Evolutionary conservation across 2,113 vertebrate species (phyloP), one percentile per base, ranked within the genome.

Genomic region (Actenoides lindsayi): DNA sequence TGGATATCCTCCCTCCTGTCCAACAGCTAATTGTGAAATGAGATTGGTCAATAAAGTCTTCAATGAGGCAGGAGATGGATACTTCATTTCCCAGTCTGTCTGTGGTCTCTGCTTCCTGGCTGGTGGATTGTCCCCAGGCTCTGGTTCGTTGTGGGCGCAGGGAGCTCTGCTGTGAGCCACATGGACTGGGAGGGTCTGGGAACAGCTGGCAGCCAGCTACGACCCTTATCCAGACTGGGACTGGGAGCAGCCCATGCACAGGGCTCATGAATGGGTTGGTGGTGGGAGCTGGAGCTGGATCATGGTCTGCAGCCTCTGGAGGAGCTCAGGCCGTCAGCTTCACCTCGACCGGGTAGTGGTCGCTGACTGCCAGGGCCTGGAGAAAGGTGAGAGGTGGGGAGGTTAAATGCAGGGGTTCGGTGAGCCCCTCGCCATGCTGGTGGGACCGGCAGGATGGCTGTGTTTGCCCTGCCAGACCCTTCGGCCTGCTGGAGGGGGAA

Each of bases 291-390:
- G 51, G 53, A 91, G 68, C 76, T 76, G 80, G 54, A 23, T 84
- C 1, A 0, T 56, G 16, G 35, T 73, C 42, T 64, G 84, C 3
- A 23, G 76, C 51, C 3, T 30, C 30, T 6, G n/a, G 35, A 78
- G 41, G 46, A 79, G 46, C 69, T 70, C 98, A 95, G 18, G 83
- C 96, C 0, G 24, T 95, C 89, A 99, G 97, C 71, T 96, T 97
- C 97, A 99, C 98, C 92, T 99, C 99, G 2, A 99, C 99, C 0
- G 99, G 99, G 87, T 98, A 99, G 91, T 99, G 99, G 97, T 99
- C 99, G 0, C 99, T 99, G 89, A 99, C 98, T 39, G 98, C 98
- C 65, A 99, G 87, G 23, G 99, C 99, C 99, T 99, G 96, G 19
- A 89, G 41, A 57, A 76, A 71, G 56, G 78, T 3, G 10, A 95